Evolutionary conservation across 2,113 vertebrate genomes (phyloP).

Genomic region (Chaetura pelagica): DNA sequence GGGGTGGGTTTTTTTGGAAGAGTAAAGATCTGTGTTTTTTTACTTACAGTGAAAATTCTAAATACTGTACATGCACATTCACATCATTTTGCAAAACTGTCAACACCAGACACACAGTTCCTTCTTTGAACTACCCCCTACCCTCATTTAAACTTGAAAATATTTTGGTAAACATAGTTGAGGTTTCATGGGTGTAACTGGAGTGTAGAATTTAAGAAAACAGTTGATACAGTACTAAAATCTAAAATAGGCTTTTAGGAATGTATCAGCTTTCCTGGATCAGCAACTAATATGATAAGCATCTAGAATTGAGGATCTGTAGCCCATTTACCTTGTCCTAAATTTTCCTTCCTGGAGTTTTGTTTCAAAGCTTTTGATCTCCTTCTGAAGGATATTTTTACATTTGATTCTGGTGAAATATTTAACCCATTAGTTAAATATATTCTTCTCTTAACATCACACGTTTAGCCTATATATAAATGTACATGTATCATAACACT

Average conservation of each 20-base stretch:
- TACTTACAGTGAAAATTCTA: constrained; percentile 29
- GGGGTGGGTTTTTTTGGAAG: neutral
- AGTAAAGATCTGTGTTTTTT: neutral
- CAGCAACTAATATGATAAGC: neutral
- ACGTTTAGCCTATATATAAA: neutral
- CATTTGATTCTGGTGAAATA: neutral
- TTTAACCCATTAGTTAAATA: neutral
- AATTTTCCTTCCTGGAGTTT: neutral
- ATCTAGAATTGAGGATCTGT: neutral
- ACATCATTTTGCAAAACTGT: constrained; percentile 50
- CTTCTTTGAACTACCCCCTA: constrained; percentile 39
- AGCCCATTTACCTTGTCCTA: neutral
- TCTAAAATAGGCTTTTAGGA: constrained; percentile 26
- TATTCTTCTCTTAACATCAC: neutral
- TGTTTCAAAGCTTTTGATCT: neutral
- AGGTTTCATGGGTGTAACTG: constrained; percentile 48
- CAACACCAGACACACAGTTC: constrained; percentile 26
- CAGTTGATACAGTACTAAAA: constrained; percentile 32
- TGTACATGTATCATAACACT: neutral
- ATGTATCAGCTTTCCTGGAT: neutral
- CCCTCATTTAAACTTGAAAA: constrained; percentile 56
- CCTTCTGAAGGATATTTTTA: neutral
- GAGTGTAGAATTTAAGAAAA: constrained; percentile 60
- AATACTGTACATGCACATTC: neutral
- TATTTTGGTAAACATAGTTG: constrained; percentile 64